These are phyloP conservation scores for Cabera pusaria DNA, from an alignment of 2,888 invertebrate genomes.

Conservation along the genomic window DNA sequence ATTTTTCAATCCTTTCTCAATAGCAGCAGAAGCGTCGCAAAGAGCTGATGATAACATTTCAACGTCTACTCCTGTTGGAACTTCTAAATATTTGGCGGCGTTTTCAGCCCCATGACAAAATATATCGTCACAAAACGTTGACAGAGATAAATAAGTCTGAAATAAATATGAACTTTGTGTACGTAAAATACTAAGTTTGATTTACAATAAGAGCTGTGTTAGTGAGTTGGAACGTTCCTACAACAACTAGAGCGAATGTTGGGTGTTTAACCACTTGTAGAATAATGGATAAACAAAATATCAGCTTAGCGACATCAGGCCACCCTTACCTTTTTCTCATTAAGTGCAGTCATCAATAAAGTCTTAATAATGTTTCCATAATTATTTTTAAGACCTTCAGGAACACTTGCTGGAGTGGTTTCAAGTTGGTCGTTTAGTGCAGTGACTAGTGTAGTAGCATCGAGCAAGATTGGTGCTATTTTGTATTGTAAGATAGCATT, in stretches of 20 bases:
- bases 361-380: conserved; percentile 56
- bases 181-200: too few relatives aligned
- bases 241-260: too few relatives aligned
- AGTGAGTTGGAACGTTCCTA: too few relatives aligned
- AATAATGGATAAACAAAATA: too few relatives aligned
- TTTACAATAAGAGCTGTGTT: too few relatives aligned
- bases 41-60: conserved; percentile 42
- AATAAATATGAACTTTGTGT: conserved; percentile 22
- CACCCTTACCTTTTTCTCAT: conserved; percentile 68
- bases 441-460: conserved; percentile 49
- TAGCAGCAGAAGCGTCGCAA: conserved; percentile 55
- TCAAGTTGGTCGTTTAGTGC: conserved; percentile 61
- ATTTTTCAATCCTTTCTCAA: conserved; percentile 54
- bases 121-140: conserved; percentile 55
- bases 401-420: conserved; percentile 39
- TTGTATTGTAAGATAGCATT: conserved; percentile 68
- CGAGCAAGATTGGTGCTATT: conserved; percentile 59
- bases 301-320: too few relatives aligned
- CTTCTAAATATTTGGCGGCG: conserved; percentile 47
- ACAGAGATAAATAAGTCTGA: conserved; percentile 64
- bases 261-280: too few relatives aligned
- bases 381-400: conserved; percentile 43
- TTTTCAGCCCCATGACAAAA: conserved; percentile 54
- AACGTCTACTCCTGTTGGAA: conserved; percentile 39
- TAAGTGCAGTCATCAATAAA: conserved; percentile 55